Base-by-base conservation (phyloP, 2,888 invertebrate genomes). In the Bursaphelenchus okinawaensis region DNA sequence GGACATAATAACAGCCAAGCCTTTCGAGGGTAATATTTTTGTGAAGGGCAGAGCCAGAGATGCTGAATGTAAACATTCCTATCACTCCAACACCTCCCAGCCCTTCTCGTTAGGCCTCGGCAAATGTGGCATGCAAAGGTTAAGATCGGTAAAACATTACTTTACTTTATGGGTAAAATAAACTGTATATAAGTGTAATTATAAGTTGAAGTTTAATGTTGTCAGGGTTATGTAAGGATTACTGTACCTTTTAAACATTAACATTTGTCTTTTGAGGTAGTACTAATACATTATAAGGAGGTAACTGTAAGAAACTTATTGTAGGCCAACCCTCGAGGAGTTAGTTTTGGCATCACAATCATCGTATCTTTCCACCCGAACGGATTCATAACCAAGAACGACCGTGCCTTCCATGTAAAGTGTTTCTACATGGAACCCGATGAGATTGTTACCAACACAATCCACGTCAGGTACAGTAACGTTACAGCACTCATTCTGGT, bases 361-460 rank as follows among this genome's bases (percentile, higher is more conserved):
- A 77, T 82, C 55, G 80, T 82, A 27, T 77, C 76, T 28, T 82
- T 82, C 69, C 82, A 82, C 66, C 79, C 80, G 0, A 75, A 74
- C 20, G 79, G 80, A 4, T 81, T 82, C 70, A 81, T 82, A 60
- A 82, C 82, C 4, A 79, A 80, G 55, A 76, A 79, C 54, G 82
- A 82, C 65, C 68, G 80, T 0, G 82, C 82, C 7, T 82, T 79
- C 71, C 75, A 77, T 60, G 73, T 82, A 28, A 73, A 72, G 22
- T 82, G 82, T 60, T 81, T 82, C 67, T 82, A 81, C 65, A 77
- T 76, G 74, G 81, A 82, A 66, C 79, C 81, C 3, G 81, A 82
- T 69, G 80, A 81, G 71, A 72, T 78, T 29, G 81, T 81, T 19
- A 77, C 80, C 4, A 75, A 73, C 58, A 71, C 72, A 22, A 71